phyloP scores from a whole-genome alignment of 2,113 vertebrate species.

The Pygoscelis adeliae region DNA sequence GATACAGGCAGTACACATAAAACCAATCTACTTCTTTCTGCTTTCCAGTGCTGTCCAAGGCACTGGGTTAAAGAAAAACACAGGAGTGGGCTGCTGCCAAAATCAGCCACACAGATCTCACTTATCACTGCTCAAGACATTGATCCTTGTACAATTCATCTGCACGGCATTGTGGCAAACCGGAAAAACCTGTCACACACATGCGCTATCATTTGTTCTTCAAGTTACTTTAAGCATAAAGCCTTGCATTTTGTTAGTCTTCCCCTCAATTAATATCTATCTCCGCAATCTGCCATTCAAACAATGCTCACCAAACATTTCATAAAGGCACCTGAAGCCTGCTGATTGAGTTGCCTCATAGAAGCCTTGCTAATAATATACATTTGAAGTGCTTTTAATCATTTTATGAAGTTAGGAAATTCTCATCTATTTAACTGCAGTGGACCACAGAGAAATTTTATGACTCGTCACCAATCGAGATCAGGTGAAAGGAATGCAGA shows the following conservation, averaged over 20 bases:
- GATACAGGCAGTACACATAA: not conserved
- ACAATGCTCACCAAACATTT: not conserved
- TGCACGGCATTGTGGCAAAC: not conserved
- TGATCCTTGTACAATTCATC: not conserved
- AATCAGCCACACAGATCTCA: not conserved
- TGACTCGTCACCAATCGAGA: slow-evolving; percentile 1
- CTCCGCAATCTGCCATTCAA: not conserved
- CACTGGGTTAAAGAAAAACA: not conserved
- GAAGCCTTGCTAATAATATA: not conserved
- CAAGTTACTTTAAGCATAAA: not conserved
- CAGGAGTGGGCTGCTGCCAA: not conserved
- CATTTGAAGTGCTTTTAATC: slow-evolving; percentile 26
- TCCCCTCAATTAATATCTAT: not conserved
- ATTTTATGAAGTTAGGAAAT: slow-evolving; percentile 45
- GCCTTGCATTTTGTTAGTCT: not conserved
- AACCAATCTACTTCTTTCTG: not conserved
- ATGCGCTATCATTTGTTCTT: not conserved
- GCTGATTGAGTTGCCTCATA: slow-evolving; percentile 3
- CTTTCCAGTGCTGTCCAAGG: not conserved
- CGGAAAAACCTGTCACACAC: not conserved
- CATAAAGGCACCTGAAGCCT: not conserved
- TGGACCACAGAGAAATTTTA: slow-evolving; percentile 41
- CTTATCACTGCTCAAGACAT: not conserved
- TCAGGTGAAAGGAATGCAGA: slow-evolving; percentile 32
- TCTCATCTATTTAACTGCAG: slow-evolving; percentile 35